Evolutionary conservation across 2,797 vertebrate genomes (phyloP).

Genomic region (Coreius guichenoti): DNA sequence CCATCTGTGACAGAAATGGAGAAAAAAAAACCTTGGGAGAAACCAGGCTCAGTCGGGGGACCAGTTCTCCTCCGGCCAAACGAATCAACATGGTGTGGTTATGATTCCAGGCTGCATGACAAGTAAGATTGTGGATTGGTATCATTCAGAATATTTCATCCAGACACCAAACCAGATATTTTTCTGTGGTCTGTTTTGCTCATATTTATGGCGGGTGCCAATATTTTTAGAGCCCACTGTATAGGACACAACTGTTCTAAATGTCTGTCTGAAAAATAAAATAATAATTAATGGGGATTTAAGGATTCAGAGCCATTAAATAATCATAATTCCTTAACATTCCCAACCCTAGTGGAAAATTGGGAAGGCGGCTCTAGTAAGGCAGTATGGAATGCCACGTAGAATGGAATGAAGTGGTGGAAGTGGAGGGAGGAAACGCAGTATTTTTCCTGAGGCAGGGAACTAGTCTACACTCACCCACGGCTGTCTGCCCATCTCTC

Average conservation of each 20-base stretch:
- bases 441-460: conserved; percentile 30
- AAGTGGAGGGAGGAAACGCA: background rate
- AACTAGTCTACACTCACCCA: conserved; percentile 33
- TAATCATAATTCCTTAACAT: background rate
- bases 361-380: conserved; percentile 1
- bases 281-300: background rate
- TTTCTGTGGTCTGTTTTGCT: background rate
- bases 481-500: background rate
- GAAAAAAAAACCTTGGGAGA: background rate
- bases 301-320: background rate
- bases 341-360: background rate
- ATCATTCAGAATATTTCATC: background rate
- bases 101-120: background rate
- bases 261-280: background rate
- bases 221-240: background rate
- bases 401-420: conserved; percentile 9
- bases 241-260: background rate
- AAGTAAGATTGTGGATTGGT: background rate
- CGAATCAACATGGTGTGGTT: background rate
- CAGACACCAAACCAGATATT: background rate
- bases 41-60: background rate
- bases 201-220: background rate
- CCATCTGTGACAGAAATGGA: background rate
- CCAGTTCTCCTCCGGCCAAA: background rate
- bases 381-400: conserved; percentile 31